phyloP scores from a whole-genome alignment of 2,113 vertebrate species.

The Scolopax mira region DNA sequence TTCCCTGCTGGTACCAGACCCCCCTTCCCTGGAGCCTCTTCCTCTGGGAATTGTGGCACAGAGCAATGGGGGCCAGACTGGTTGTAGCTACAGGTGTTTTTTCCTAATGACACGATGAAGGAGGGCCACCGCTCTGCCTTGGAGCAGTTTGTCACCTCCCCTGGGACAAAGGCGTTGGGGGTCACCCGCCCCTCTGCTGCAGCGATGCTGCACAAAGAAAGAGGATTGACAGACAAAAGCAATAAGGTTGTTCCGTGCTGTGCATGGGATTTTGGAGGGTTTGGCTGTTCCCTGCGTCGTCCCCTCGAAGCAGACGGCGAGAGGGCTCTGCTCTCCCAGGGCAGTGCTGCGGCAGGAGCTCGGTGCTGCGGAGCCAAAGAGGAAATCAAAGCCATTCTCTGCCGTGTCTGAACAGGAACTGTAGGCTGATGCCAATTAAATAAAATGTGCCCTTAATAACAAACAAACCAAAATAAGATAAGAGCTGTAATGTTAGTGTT shows the following conservation, averaged over 20 bases:
- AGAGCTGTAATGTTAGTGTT: slow-evolving; percentile 6
- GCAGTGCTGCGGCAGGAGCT: background rate
- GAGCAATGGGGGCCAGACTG: background rate
- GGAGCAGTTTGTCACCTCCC: background rate
- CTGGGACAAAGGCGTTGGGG: fast-evolving
- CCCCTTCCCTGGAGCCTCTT: background rate
- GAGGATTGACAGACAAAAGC: fast-evolving
- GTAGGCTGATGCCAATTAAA: background rate
- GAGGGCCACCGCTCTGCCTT: background rate
- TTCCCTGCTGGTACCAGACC: background rate
- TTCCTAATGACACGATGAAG: background rate
- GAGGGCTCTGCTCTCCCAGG: background rate
- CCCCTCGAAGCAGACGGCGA: background rate
- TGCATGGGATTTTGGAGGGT: fast-evolving
- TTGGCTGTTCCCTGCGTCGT: background rate
- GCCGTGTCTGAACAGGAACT: background rate
- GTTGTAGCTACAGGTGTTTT: background rate
- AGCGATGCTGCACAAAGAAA: background rate
- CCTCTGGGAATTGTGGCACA: background rate
- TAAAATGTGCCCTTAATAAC: slow-evolving; percentile 50
- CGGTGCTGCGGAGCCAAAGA: background rate
- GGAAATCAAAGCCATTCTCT: slow-evolving; percentile 7
- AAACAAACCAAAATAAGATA: slow-evolving; percentile 29
- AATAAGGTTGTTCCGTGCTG: fast-evolving
- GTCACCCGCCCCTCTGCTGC: fast-evolving